Conservation (phyloP, 2,797 vertebrate species). For the Orestias chungarensis region DNA sequence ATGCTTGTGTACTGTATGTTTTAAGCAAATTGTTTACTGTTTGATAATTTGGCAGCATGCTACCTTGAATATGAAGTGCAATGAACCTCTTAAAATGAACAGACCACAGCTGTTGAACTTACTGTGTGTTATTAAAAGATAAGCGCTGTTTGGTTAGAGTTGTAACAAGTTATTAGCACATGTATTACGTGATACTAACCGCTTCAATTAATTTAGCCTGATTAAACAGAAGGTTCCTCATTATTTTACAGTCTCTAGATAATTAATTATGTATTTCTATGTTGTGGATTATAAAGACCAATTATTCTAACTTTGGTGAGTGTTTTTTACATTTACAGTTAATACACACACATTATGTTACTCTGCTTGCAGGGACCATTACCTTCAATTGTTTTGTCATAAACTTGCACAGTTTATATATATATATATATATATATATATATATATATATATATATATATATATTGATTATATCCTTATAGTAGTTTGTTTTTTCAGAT, state of each 20-base stretch:
- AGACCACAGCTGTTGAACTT: constrained; percentile 18
- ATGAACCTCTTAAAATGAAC: constrained; percentile 34
- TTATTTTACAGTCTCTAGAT: constrained; percentile 23
- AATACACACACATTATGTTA: too few relatives aligned
- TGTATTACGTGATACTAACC: constrained; percentile 20
- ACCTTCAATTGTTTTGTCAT: too few relatives aligned
- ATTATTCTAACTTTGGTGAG: constrained; percentile 7
- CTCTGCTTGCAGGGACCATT: too few relatives aligned
- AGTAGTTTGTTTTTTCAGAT: background rate
- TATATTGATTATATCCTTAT: too few relatives aligned
- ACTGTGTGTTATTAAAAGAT: constrained; percentile 47
- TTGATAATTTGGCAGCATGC: constrained; percentile 26
- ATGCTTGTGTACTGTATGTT: background rate
- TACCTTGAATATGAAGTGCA: constrained; percentile 20
- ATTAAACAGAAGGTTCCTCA: constrained; percentile 32
- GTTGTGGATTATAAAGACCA: background rate
- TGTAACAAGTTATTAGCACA: constrained; percentile 25
- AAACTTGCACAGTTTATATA: too few relatives aligned
- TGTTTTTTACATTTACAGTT: constrained; percentile 15
- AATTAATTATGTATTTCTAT: constrained; percentile 19
- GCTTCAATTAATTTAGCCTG: constrained; percentile 32
- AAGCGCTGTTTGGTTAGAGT: constrained; percentile 36
- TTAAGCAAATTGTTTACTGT: background rate
- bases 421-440: too few relatives aligned
- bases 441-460: too few relatives aligned